Evolutionary conservation across 2,113 vertebrate genomes (phyloP), one percentile per base, ranked within the genome.

Genomic region (Circaetus gallicus): DNA sequence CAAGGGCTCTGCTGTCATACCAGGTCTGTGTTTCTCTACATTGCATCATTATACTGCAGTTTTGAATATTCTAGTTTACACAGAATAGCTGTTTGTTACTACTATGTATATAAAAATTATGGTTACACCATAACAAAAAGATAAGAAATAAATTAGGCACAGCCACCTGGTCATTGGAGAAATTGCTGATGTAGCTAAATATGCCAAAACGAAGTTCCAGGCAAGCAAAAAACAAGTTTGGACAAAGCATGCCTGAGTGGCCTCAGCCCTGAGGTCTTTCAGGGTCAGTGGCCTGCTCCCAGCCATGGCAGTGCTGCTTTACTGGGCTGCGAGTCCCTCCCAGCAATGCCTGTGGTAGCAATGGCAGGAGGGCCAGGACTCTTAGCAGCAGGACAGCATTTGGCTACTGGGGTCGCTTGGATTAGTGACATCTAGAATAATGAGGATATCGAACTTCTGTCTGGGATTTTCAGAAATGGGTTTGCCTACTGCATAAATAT

Each of bases 251-350:
- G 6, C 2, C 24, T 19, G 40, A 87, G 2, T 6, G 1, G 0
- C 13, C 40, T 82, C 22, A 47, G 16, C 6, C 14, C 13, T 61
- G 63, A 43, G 31, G 25, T 31, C 18, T 72, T 55, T 40, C 7
- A 43, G 8, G n/a, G 29, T 24, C 31, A 36, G 16, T 82, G 40
- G 6, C 26, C 43, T 45, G 6, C 13, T 78, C 4, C 14, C 13
- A 42, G 20, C 36, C 9, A 10, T 0, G 0, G 6, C 13, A 53
- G 24, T 34, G 79, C 7, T 40, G 5, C 9, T 40, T 76, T 34
- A 21, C 31, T 5, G 4, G 18, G 26, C 50, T 66, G 12, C 9
- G 32, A 21, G 20, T 34, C 7, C 8, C 7, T 62, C 24, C 36
- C 20, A 81, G 32, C 53, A 71, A 63, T 42, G 8, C 7, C 59